Evolutionary conservation across 2,113 vertebrate genomes (phyloP).

Genomic region (Esox niger): DNA sequence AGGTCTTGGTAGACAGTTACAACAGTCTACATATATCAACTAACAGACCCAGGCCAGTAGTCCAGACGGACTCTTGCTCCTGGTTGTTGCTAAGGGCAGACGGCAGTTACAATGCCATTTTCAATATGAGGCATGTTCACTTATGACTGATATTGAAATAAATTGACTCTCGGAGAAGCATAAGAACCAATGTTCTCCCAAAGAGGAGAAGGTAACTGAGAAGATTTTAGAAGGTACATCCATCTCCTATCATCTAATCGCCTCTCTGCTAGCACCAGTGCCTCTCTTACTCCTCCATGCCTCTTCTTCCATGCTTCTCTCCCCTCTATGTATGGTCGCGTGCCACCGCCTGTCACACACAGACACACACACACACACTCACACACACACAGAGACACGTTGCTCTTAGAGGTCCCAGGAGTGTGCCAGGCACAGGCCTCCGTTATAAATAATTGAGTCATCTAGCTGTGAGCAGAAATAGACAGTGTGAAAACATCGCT

Average conservation of each 20-base stretch:
- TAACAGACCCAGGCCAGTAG: neutral
- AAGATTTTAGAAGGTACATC: neutral
- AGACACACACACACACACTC: too few relatives aligned
- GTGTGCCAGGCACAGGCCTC: constrained; percentile 33
- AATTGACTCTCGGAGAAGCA: too few relatives aligned
- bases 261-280: constrained; percentile 59
- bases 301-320: constrained; percentile 8
- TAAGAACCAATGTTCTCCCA: too few relatives aligned
- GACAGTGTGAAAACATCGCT: constrained; percentile 73
- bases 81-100: neutral
- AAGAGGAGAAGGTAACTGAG: too few relatives aligned
- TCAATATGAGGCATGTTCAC: too few relatives aligned
- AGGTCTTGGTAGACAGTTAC: too few relatives aligned
- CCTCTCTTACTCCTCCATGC: constrained; percentile 41
- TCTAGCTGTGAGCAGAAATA: constrained; percentile 70
- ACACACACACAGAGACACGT: too few relatives aligned
- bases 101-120: neutral
- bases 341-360: constrained; percentile 55
- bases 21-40: neutral
- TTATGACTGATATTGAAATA: too few relatives aligned
- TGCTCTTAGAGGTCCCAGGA: constrained; percentile 52
- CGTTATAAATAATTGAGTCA: constrained; percentile 74
- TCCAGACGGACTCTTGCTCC: neutral
- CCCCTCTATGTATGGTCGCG: constrained; percentile 3
- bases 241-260: neutral